Evolutionary conservation across 2,888 invertebrate genomes (phyloP).

Genomic region (Caenorhabditis sinica): DNA sequence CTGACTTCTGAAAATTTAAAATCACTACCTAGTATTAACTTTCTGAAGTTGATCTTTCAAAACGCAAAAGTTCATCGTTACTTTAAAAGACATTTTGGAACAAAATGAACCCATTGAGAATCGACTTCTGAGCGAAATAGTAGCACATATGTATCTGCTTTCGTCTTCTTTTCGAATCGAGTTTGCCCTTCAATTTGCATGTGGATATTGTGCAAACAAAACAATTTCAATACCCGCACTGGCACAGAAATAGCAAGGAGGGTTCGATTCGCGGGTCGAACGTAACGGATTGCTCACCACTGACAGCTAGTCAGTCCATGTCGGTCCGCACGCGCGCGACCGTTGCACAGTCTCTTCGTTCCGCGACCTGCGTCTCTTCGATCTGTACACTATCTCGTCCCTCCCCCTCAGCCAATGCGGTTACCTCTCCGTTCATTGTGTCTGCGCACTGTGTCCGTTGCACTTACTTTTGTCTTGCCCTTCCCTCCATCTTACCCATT

Average conservation of each 20-base stretch:
- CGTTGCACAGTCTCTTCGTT: constrained; percentile 43
- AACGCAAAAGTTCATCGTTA: background rate
- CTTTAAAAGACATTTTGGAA: background rate
- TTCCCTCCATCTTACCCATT: constrained; percentile 37
- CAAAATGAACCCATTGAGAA: background rate
- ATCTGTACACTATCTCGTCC: background rate
- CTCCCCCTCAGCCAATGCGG: background rate
- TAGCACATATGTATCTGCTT: constrained; percentile 28
- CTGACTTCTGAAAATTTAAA: too few relatives aligned
- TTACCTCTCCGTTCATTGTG: constrained; percentile 52
- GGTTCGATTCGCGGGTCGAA: constrained; percentile 42
- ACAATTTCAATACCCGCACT: constrained; percentile 42
- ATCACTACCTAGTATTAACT: too few relatives aligned
- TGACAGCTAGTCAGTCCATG: constrained; percentile 37
- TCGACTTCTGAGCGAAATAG: constrained; percentile 16
- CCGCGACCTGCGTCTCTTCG: constrained; percentile 36
- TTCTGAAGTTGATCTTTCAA: background rate
- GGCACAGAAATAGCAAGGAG: constrained; percentile 52
- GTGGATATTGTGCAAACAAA: constrained; percentile 53
- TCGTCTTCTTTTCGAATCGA: constrained; percentile 34
- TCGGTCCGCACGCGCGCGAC: constrained; percentile 35
- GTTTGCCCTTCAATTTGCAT: constrained; percentile 58
- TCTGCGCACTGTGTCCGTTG: constrained; percentile 55
- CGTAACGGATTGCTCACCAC: constrained; percentile 37
- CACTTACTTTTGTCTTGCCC: constrained; percentile 44